Percentiles rank a stretch among this genome's conserved stretches.
Evolutionary conservation across 2,888 invertebrate genomes (phyloP).

Genomic region (Erebia aethiops): DNA sequence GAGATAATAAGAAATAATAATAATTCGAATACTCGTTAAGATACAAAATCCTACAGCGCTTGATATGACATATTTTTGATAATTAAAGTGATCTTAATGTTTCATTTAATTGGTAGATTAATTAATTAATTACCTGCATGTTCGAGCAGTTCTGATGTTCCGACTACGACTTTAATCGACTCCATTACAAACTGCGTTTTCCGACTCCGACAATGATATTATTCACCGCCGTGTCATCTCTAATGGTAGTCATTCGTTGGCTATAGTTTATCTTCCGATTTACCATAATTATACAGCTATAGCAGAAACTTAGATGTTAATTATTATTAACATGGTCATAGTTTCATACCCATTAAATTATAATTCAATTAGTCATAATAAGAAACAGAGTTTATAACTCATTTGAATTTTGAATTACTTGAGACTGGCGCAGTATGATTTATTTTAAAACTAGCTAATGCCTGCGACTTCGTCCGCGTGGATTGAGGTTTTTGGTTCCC

Average conservation of each 20-base stretch:
- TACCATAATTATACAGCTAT: conserved; percentile 24
- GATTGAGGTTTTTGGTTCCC: too few relatives aligned
- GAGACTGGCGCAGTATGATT: neutral
- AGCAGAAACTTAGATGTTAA: conserved; percentile 10
- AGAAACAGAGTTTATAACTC: too few relatives aligned
- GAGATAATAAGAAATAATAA: too few relatives aligned
- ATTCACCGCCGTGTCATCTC: neutral
- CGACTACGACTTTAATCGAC: neutral
- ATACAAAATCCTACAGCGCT: too few relatives aligned
- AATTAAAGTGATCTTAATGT: too few relatives aligned
- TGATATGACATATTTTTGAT: too few relatives aligned
- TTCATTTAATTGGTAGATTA: too few relatives aligned
- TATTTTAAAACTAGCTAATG: neutral
- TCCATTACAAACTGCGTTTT: neutral
- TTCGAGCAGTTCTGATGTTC: neutral
- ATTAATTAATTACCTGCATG: too few relatives aligned
- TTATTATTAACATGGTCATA: conserved; percentile 1
- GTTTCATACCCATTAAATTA: neutral
- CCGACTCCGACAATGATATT: neutral
- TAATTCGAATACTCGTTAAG: too few relatives aligned
- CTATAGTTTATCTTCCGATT: conserved; percentile 29
- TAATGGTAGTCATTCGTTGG: conserved; percentile 4
- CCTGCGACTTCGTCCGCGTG: too few relatives aligned
- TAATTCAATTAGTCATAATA: conserved; percentile 19
- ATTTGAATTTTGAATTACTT: conserved; percentile 2